Evolutionary conservation across 2,888 invertebrate genomes (phyloP), one percentile per base, ranked within the genome.

Genomic region (Hypolimnas misippus): DNA sequence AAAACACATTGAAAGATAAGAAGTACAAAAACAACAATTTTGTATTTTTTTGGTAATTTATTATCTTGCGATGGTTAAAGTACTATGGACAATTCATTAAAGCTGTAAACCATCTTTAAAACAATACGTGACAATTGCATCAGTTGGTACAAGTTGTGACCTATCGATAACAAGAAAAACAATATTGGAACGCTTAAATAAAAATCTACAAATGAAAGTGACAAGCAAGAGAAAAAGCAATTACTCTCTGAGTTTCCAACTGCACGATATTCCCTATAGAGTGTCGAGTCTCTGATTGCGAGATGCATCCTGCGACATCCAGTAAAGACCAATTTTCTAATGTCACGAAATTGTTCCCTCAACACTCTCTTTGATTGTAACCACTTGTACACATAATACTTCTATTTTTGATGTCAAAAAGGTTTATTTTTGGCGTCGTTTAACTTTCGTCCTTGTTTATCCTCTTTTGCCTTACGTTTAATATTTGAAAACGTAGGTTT

Each of bases 321-420:
- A 16, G 10, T 44, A 38, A 46, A 46, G 56, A 56, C 55, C 60
- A 64, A 60, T 64, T 60, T 56, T 52, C 52, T 64, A 60, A 60
- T 49, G 46, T 51, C 46, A 56, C 56, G 44, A 56, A 59, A 64
- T 55, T 38, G 56, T 42, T 53, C 40, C 38, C 44, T 56, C 16
- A 17, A 55, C n/a, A 25, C 55, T 49, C 55, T 61, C 29, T 51
- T 19, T 51, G 61, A 56, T 54, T 54, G 53, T n/a, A 1, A 19
- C 44, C 31, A 35, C 35, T 60, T 54, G 35, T 7, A 46, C n/a
- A 16, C 40, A 8, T 19, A 35, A 14, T 19, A 19, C 19, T 52
- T 52, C 12, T 19, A n/a, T 46, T 21, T 21, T 6, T 4, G 21
- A 21, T 12, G 35, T 35, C n/a, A n/a, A n/a, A n/a, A n/a, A 25